Evolutionary conservation across 30 jellyfish, hydroid and myxozoan genomes (phyloP), one percentile per base, ranked within the genome.

Genomic region (Catostylus mosaicus): DNA sequence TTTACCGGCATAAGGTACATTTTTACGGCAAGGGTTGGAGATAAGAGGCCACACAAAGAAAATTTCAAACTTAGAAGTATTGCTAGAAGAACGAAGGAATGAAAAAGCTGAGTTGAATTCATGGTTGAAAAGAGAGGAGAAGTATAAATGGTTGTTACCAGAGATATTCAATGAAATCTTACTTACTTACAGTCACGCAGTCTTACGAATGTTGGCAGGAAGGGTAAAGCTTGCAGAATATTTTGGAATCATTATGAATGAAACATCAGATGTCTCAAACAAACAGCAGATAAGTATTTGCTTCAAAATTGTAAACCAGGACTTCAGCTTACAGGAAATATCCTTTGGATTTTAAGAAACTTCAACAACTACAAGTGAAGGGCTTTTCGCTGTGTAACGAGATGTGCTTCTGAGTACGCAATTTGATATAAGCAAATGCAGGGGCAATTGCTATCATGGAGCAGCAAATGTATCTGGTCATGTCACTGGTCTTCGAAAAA

Each of bases 341-440:
- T 80, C n/a, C 51, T 80, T 80, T 66, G 74, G 83, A 36, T 56
- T 74, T 64, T 80, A 66, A 32, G 83, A 34, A 38, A 80, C 83
- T 66, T 38, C 75, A 52, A 45, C 22, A 12, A 80, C 90, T 43
- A 37, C 82, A 65, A 64, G 75, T 66, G 83, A 80, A 7, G 38
- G 50, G 30, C 38, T 80, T 20, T 63, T 63, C 37, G 33, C 75
- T 5, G 46, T 80, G 31, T 23, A 31, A 75, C 36, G 46, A 64
- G 83, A 64, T 64, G 83, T 64, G 73, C 83, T 64, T 30, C 40
- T 80, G 83, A 64, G 90, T 69, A 63, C 65, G 90, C 90, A 80
- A 38, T 7, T 64, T 11, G 73, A 38, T 31, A 80, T 80, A 40
- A 37, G 62, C 62, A 64, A 65, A 36, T 80, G 83, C 57, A 27